Base-by-base conservation (phyloP, 2,113 vertebrate species). In the Pteruthius melanotis region DNA sequence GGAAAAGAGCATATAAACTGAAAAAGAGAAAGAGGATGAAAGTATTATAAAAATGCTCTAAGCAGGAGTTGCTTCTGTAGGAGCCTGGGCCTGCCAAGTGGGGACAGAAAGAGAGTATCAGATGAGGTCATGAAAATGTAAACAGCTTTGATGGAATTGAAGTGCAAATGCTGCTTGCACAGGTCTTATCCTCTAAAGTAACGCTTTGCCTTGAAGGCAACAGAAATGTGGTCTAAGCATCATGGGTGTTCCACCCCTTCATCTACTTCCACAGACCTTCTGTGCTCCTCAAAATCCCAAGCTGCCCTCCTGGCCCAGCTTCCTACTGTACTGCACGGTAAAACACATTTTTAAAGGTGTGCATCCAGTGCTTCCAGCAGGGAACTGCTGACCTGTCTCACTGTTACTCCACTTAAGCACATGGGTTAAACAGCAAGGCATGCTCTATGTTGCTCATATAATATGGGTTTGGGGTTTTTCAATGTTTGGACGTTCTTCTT, bases 201-300 rank as follows among this genome's bases (percentile, higher is more conserved):
- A 39, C 33, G 22, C n/a, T 77, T 75, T 94, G 90, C 87, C 87
- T 87, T 63, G 56, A 84, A 75, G 95, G 93, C 69, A 93, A 50
- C 7, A 42, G 28, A 37, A 90, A 75, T 61, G 82, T 53, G 49
- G 70, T 88, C 44, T 88, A 37, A 53, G 45, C 18, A 0, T 49
- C 10, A 4, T 70, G 88, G 71, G 61, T 95, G 70, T 92, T 95
- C 82, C 70, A 61, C 45, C 30, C 14, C 57, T 50, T 60, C 37
- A 33, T 10, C 50, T 57, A 28, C 66, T 61, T 35, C 54, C 45
- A 53, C 19, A 88, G 45, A 63, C 28, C 18, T 64, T 5, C 42
- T 49, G 22, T 61, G 40, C 35, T 79, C n/a, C 40, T 63, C 33
- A 61, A 20, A 10, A 50, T 19, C 37, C 15, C 17, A 47, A 39